Evolutionary conservation across 2,888 invertebrate species (phyloP).

Genomic region (Aethes cnicana): DNA sequence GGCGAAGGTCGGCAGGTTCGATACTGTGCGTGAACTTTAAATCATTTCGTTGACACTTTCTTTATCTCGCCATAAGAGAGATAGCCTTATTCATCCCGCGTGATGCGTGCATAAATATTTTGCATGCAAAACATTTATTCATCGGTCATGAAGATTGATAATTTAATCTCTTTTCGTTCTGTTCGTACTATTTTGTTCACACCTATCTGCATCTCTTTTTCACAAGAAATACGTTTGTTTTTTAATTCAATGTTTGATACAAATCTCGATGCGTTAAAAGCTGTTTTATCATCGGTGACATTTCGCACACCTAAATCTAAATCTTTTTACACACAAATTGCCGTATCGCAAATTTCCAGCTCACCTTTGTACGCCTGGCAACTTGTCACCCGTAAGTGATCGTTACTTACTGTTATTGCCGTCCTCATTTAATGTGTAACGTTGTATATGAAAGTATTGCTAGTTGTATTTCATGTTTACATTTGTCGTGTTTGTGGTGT

Average conservation of each 20-base stretch:
- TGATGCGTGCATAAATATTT: conserved; percentile 24
- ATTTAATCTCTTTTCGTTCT: conserved; percentile 31
- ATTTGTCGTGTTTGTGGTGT: conserved; percentile 43
- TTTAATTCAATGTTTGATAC: not conserved
- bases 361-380: conserved; percentile 17
- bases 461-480: conserved; percentile 41
- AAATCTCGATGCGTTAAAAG: not conserved
- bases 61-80: conserved; percentile 16
- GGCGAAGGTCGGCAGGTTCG: conserved; percentile 64
- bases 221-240: too few species aligned
- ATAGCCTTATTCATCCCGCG: conserved; percentile 15
- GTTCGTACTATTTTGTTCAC: conserved; percentile 3
- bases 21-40: conserved; percentile 45
- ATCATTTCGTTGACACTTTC: conserved; percentile 35
- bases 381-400: conserved; percentile 40
- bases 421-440: conserved; percentile 42
- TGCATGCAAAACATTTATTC: conserved; percentile 29
- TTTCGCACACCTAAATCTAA: conserved; percentile 5
- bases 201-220: too few species aligned
- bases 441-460: conserved; percentile 37
- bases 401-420: conserved; percentile 41
- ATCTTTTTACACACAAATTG: not conserved
- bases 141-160: conserved; percentile 24
- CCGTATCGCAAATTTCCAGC: conserved; percentile 12
- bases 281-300: not conserved